A percentile compares a stretch with the other conserved stretches of the same genome.
Evolutionary conservation across 2,113 vertebrate species (phyloP).

Genomic region (Entelurus aequoreus): DNA sequence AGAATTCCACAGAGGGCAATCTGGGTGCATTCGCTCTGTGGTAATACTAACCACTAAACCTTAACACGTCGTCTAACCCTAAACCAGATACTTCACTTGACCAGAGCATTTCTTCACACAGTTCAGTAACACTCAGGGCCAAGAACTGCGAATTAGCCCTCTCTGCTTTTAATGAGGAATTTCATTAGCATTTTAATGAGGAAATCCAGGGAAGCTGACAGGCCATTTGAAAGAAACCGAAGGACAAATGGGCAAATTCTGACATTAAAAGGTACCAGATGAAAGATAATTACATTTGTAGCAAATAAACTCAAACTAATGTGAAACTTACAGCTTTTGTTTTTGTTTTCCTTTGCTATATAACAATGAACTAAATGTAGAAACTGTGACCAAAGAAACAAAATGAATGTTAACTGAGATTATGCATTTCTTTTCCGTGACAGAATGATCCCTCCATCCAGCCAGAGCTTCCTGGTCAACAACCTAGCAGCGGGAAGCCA

Average conservation of each 20-base stretch:
- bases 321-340: neutral
- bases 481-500: slow-evolving; percentile 90
- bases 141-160: slow-evolving; percentile 25
- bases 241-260: slow-evolving; percentile 32
- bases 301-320: neutral
- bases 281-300: slow-evolving; percentile 10
- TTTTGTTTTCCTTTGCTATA: slow-evolving; percentile 1
- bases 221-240: slow-evolving; percentile 28
- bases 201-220: slow-evolving; percentile 38
- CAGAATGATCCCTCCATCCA: slow-evolving; percentile 98
- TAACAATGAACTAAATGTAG: too few relatives aligned
- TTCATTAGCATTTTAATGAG: slow-evolving; percentile 58
- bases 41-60: slow-evolving; percentile 41
- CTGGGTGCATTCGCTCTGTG: slow-evolving; percentile 12
- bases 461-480: slow-evolving; percentile 97
- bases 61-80: slow-evolving; percentile 26
- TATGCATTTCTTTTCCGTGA: neutral
- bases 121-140: slow-evolving; percentile 6
- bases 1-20: slow-evolving; percentile 13
- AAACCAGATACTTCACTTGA: slow-evolving; percentile 42
- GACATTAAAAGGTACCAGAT: slow-evolving; percentile 17
- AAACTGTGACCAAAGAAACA: too few relatives aligned
- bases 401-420: neutral
- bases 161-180: slow-evolving; percentile 52
- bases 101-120: slow-evolving; percentile 16